phyloP scores from a whole-genome alignment of 53 echinoderm and acorn worm genomes.

The Hippasteria phrygiana region DNA sequence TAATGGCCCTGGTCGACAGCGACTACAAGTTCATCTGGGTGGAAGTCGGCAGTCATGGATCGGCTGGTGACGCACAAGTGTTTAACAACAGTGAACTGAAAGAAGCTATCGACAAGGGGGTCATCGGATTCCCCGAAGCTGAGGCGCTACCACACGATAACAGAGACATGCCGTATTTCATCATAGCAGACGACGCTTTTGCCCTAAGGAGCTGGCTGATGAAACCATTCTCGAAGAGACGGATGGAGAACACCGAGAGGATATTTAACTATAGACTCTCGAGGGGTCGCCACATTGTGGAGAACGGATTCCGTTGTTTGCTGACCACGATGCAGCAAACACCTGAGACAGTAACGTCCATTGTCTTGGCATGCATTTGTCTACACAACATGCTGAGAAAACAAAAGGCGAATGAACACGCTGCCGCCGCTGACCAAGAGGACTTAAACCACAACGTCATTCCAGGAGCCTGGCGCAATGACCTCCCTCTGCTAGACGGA shows the following conservation, averaged over 20 bases:
- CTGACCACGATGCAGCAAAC: not conserved
- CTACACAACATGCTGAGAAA: slow-evolving; percentile 6
- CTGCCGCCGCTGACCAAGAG: slow-evolving; percentile 11
- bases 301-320: slow-evolving; percentile 10
- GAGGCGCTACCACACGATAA: too few relatives aligned
- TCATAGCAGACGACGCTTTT: too few relatives aligned
- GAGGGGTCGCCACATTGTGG: slow-evolving; percentile 23
- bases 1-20: slow-evolving; percentile 66
- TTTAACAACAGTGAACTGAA: slow-evolving; percentile 46
- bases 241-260: not conserved
- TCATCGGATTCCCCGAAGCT: slow-evolving; percentile 60
- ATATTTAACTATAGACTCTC: slow-evolving; percentile 30
- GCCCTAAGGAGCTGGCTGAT: not conserved
- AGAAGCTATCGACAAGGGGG: slow-evolving; percentile 12
- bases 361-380: not conserved
- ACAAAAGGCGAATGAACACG: not conserved
- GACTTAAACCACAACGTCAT: slow-evolving; percentile 20
- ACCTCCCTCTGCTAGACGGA: not conserved
- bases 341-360: not conserved
- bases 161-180: too few relatives aligned
- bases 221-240: not conserved
- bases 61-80: not conserved
- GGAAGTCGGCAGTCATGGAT: not conserved
- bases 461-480: slow-evolving; percentile 55
- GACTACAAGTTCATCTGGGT: not conserved